Conservation (phyloP, 2,113 vertebrate species). For the Pluvialis apricaria region DNA sequence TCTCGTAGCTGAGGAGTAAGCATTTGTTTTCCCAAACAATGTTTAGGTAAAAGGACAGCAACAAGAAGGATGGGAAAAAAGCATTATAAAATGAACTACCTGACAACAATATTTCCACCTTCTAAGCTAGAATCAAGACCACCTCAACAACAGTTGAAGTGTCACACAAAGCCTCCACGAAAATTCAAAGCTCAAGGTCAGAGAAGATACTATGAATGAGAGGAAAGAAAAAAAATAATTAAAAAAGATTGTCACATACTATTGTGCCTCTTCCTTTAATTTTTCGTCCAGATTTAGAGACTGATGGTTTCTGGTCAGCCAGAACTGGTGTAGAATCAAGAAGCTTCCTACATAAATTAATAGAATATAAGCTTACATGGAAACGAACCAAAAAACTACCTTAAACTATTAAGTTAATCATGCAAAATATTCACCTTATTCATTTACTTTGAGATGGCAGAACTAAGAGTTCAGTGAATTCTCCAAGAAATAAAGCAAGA, state of each 20-base stretch:
- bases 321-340: conserved; percentile 70
- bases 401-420: neutral
- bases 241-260: conserved; percentile 72
- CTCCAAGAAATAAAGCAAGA: neutral
- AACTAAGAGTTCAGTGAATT: neutral
- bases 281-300: conserved; percentile 96
- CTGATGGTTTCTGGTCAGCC: conserved; percentile 85
- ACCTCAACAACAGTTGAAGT: neutral
- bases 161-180: neutral
- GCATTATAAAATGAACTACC: neutral
- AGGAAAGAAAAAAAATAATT: neutral
- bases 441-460: neutral
- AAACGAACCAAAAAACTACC: neutral
- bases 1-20: neutral
- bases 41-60: neutral
- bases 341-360: conserved; percentile 74
- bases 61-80: neutral
- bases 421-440: neutral
- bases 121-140: neutral
- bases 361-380: neutral
- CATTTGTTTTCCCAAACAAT: neutral
- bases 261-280: conserved; percentile 97
- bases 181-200: neutral
- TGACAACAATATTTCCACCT: neutral
- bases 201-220: neutral